Base-by-base conservation (phyloP, 2,888 invertebrate species). In the Pasiphila rectangulata region DNA sequence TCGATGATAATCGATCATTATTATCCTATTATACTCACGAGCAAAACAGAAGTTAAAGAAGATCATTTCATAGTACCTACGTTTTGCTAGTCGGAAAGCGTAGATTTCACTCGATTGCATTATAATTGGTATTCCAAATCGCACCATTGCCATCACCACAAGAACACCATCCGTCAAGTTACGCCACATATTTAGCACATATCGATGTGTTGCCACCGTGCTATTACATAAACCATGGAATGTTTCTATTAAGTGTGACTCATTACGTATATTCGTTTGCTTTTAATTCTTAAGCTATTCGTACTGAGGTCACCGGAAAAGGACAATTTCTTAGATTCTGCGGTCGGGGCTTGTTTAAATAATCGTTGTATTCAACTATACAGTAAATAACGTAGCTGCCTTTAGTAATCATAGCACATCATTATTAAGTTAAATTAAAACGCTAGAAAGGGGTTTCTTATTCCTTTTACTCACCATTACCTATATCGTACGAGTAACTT, bases 221-320 rank as follows among this genome's bases (percentile, higher is more conserved):
- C 43, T 39, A 38, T 54, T 50, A 50, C 50, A 54, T 54, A 50
- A 46, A 35, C 46, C 17, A 15, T 12, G 38, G 54, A 50, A 44
- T 54, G 36, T 43, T 50, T 44, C 44, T 46, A 25, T 30, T 30
- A 40, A 48, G 41, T 21, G 38, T 40, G 53, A 54, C 40, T 50
- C 53, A 54, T 39, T 29, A 21, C 12, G 7, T 9, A 20, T 30
- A 7, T 32, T 20, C 16, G 29, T 30, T 21, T 38, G 27, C 19
- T 10, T 38, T 4, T 38, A 7, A 12, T 19, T 23, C 13, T 5
- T 20, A 1, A 9, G 17, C 17, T 30, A 17, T 13, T 13, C 7
- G 32, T 17, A 10, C 2, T 16, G 7, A 23, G 16, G 13, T 23
- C 30, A 23, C 21, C 30, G 40, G 40, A 40, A 40, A 30, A 30